Conservation (phyloP, 2,797 vertebrate genomes). For the Scomberomorus guttatus region DNA sequence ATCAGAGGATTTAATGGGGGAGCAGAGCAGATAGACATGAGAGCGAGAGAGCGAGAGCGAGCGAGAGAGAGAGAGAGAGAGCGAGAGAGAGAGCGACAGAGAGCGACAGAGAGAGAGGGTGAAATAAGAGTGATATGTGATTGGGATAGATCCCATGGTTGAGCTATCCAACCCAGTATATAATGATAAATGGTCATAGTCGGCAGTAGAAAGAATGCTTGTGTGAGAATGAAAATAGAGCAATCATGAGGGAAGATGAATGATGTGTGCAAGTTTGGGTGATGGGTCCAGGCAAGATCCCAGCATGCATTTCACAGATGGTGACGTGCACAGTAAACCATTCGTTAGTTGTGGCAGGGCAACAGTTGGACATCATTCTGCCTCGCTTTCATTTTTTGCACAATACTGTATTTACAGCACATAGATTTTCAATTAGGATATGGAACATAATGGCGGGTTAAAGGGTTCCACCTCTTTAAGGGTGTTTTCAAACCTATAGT, state of each 20-base stretch:
- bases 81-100: not conserved
- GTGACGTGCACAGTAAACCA: not conserved
- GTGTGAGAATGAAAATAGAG: slow-evolving; percentile 15
- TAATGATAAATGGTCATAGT: slow-evolving; percentile 16
- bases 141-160: slow-evolving; percentile 14
- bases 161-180: not conserved
- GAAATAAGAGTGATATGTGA: slow-evolving; percentile 5
- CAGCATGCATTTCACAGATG: not conserved
- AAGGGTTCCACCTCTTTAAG: no score
- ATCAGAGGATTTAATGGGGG: not conserved
- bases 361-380: not conserved
- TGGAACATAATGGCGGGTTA: not conserved
- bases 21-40: not conserved
- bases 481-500: no score
- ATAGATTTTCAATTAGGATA: not conserved
- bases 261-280: not conserved
- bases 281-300: not conserved
- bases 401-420: not conserved
- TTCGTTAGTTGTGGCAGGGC: not conserved
- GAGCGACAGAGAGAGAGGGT: not conserved
- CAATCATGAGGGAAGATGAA: not conserved
- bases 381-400: not conserved
- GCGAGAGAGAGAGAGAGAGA: not conserved
- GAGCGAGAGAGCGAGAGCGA: not conserved
- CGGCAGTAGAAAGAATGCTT: not conserved